Base-by-base conservation (phyloP, 2,797 vertebrate species). In the Myripristis murdjan region DNA sequence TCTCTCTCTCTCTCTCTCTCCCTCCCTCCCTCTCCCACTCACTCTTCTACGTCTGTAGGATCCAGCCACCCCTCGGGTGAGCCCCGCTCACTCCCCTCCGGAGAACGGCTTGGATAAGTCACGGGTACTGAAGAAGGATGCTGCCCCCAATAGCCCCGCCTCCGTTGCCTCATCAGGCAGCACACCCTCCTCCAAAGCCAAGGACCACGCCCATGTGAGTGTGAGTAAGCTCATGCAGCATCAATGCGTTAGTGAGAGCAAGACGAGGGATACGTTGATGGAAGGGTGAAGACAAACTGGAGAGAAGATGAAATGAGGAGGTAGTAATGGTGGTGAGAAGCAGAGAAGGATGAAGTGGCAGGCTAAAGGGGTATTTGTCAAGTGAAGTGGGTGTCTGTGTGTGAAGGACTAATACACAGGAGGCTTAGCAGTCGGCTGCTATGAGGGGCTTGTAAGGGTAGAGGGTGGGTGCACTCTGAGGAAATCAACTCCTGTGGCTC, bases 161-260 rank as follows among this genome's bases (percentile, higher is more conserved):
- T 99, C 97, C 0, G 96, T 98, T 8, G 96, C 97, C 63, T 98
- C 97, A n/a, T 98, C 97, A 20, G 97, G 97, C 88, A 98, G 97
- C 93, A 99, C 97, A 4, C 97, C 97, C 4, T 98, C 97, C 60
- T 98, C 97, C 83, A 99, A 98, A 93, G 96, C 96, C 22, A 98
- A 98, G 92, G 97, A 98, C 90, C 95, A 98, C 86, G 89, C 96
- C 91, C 97, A 98, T 24, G 96, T 99, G 88, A 87, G 87, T 89
- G 73, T 39, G 55, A 20, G 26, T 55, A 14, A 2, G 46, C 20
- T n/a, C n/a, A n/a, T n/a, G n/a, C n/a, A n/a, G n/a, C n/a, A n/a
- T 47, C 2, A 47, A 44, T 47, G 47, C n/a, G 18, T 2, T 16
- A 47, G 44, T 43, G 14, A 60, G 44, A 47, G 2, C 5, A 1